phyloP scores from a whole-genome alignment of 2,888 invertebrate species.

The Amiota mariae region DNA sequence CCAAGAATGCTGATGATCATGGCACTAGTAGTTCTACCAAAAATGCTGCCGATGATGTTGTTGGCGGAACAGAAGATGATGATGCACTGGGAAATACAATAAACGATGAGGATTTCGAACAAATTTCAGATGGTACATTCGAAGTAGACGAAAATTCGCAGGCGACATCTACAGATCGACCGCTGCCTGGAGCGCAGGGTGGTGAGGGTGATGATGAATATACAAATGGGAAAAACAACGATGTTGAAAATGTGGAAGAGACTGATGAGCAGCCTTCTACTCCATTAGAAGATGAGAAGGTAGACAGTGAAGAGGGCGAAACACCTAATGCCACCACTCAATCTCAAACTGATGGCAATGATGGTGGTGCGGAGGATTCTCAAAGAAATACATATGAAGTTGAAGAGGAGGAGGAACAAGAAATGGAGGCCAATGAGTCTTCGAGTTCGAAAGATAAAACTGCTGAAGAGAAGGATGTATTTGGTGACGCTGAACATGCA shows the following conservation, averaged over 20 bases:
- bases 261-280: not conserved
- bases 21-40: too few relatives aligned
- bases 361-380: constrained; percentile 29
- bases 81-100: constrained; percentile 38
- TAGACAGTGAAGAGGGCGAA: not conserved
- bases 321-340: not conserved
- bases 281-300: not conserved
- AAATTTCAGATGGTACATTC: constrained; percentile 66
- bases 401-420: constrained; percentile 52
- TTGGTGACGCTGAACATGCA: constrained; percentile 62
- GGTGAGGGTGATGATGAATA: not conserved
- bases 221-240: constrained; percentile 25
- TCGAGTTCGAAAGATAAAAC: constrained; percentile 52
- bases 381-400: constrained; percentile 27
- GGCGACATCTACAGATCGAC: constrained; percentile 46
- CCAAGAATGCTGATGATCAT: too few relatives aligned
- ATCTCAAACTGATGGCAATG: constrained; percentile 6
- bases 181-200: constrained; percentile 29
- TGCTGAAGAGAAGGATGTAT: constrained; percentile 58
- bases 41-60: not conserved
- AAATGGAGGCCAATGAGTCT: constrained; percentile 55
- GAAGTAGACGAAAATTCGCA: constrained; percentile 64
- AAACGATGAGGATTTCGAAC: constrained; percentile 62
- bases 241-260: constrained; percentile 15
- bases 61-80: constrained; percentile 40